phyloP scores from a whole-genome alignment of 2,797 vertebrate genomes.

The Anas bernieri region DNA sequence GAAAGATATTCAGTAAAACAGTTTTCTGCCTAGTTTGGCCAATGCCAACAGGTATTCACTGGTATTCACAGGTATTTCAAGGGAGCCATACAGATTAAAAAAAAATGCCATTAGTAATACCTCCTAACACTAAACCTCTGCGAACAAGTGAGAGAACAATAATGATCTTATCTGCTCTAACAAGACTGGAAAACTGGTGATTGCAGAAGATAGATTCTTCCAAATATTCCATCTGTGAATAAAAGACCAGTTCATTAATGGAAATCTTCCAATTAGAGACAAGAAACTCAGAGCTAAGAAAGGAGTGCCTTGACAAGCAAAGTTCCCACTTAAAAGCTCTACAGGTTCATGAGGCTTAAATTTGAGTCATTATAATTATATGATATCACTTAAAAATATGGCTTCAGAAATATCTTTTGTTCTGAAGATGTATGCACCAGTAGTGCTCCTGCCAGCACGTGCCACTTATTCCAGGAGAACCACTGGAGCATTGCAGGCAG shows the following conservation, averaged over 20 bases:
- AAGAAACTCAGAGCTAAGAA: neutral
- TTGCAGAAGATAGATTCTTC: conserved; percentile 16
- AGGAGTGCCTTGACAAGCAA: neutral
- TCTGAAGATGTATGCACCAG: neutral
- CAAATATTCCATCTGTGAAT: conserved; percentile 42
- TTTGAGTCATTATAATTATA: conserved; percentile 9
- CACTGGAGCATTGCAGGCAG: neutral
- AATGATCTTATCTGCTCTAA: conserved; percentile 46
- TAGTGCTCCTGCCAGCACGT: neutral
- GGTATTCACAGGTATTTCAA: neutral
- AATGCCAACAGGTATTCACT: neutral
- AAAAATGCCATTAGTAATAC: conserved; percentile 27
- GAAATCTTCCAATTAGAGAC: conserved; percentile 39
- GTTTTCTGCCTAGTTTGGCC: conserved; percentile 3
- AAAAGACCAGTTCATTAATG: conserved; percentile 59
- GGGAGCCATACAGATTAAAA: conserved; percentile 30
- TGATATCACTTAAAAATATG: neutral
- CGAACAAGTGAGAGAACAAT: conserved; percentile 13
- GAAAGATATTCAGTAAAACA: neutral
- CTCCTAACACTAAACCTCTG: conserved; percentile 22
- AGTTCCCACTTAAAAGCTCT: conserved; percentile 18
- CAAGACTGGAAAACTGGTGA: conserved; percentile 33
- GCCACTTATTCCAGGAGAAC: neutral
- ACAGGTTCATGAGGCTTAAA: neutral
- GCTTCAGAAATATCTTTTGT: neutral